Conservation (phyloP, 2,797 vertebrate species). For the Decapterus maruadsi region DNA sequence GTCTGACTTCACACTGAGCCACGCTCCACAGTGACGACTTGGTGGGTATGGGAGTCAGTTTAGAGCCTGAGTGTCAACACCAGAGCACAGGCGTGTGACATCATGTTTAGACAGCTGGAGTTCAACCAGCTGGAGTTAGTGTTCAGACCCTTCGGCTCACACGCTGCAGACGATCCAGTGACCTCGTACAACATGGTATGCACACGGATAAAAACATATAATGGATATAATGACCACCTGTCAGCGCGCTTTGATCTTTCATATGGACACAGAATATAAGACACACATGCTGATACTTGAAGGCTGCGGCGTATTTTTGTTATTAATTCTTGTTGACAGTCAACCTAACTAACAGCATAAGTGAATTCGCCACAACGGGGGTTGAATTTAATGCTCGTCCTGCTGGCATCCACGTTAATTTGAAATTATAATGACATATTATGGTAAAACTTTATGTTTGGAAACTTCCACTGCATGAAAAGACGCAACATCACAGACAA, state of each 20-base stretch:
- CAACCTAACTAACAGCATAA: background rate
- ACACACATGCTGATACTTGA: background rate
- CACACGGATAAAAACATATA: constrained; percentile 32
- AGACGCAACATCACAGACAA: background rate
- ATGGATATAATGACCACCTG: constrained; percentile 52
- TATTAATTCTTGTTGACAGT: constrained; percentile 23
- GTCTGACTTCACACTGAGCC: constrained; percentile 17
- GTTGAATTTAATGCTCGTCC: constrained; percentile 6
- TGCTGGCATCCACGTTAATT: background rate
- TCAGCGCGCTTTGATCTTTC: constrained; percentile 32
- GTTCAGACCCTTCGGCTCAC: constrained; percentile 21
- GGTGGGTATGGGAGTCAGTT: constrained; percentile 12
- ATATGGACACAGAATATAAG: constrained; percentile 3
- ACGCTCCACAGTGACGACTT: background rate
- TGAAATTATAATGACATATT: background rate
- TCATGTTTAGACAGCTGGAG: constrained; percentile 71
- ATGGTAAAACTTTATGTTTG: background rate
- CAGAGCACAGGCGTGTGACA: constrained; percentile 47
- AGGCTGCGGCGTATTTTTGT: background rate
- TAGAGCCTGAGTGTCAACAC: constrained; percentile 8
- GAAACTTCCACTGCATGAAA: background rate
- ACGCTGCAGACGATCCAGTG: constrained; percentile 31
- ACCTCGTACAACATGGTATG: constrained; percentile 50
- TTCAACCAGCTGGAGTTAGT: constrained; percentile 48
- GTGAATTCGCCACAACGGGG: constrained; percentile 1